phyloP scores from a whole-genome alignment of 2,797 vertebrate species.

The Gallirallus australis region DNA sequence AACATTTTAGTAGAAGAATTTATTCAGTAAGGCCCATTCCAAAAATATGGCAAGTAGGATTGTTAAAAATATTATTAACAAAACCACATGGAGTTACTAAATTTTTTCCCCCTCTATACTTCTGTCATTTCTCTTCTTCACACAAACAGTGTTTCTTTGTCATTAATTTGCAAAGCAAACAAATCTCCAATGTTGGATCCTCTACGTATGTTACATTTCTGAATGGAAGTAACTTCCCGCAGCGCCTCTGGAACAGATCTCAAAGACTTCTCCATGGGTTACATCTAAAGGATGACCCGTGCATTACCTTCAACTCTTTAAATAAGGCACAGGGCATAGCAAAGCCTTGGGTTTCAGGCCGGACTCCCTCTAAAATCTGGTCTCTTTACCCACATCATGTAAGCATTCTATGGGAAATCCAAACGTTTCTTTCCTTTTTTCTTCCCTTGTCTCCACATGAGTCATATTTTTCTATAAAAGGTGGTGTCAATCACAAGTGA shows the following conservation, averaged over 20 bases:
- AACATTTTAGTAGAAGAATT: not conserved
- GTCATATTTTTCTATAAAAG: not conserved
- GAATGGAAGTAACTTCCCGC: not conserved
- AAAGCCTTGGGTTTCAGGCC: not conserved
- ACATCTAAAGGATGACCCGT: not conserved
- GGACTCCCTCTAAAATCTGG: not conserved
- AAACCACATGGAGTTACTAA: not conserved
- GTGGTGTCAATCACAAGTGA: not conserved
- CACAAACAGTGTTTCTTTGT: not conserved
- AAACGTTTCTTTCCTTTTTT: not conserved
- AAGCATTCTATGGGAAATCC: not conserved
- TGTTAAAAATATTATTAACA: slow-evolving; percentile 14
- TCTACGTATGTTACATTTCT: not conserved
- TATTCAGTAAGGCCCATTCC: not conserved
- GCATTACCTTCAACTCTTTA: not conserved
- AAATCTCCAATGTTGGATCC: not conserved
- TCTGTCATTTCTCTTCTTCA: not conserved
- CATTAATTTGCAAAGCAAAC: not conserved
- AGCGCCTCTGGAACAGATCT: not conserved
- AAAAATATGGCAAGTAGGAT: not conserved
- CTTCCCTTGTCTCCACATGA: not conserved
- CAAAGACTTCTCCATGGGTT: not conserved
- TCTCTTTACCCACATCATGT: not conserved
- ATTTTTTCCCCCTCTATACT: not conserved
- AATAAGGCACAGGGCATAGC: not conserved